These are phyloP conservation scores for Cantharis rufa DNA, from an alignment of 2,888 invertebrate genomes.

Conservation along the genomic window DNA sequence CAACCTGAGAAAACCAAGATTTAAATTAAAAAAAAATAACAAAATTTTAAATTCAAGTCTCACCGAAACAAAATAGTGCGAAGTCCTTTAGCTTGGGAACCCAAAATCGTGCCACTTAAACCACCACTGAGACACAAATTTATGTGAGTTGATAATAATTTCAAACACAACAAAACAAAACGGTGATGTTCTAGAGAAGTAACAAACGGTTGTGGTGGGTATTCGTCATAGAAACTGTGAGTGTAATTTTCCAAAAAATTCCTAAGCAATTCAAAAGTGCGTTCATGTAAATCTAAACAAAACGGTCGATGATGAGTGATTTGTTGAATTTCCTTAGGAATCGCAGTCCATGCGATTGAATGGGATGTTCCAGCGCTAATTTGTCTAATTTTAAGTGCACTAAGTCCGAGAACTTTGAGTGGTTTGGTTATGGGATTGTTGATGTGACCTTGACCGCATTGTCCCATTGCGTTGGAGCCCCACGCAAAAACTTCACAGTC, in stretches of 20 bases:
- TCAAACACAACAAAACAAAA: conserved; percentile 62
- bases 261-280: conserved; percentile 61
- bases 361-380: conserved; percentile 69
- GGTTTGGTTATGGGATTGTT: conserved; percentile 63
- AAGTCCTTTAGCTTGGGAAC: conserved; percentile 59
- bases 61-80: conserved; percentile 62
- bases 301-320: conserved; percentile 63
- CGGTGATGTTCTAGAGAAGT: conserved; percentile 58
- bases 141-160: conserved; percentile 63
- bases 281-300: conserved; percentile 65
- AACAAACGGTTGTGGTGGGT: conserved; percentile 58
- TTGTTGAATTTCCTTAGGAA: conserved; percentile 57
- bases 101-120: conserved; percentile 56
- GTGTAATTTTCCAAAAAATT: conserved; percentile 64
- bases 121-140: conserved; percentile 61
- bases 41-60: background rate
- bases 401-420: conserved; percentile 61
- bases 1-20: conserved; percentile 43
- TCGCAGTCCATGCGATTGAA: conserved; percentile 64
- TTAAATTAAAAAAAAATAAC: background rate
- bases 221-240: conserved; percentile 54
- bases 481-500: conserved; percentile 61
- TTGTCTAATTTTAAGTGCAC: conserved; percentile 60
- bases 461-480: conserved; percentile 69
- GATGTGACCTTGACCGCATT: conserved; percentile 66